phyloP scores from a whole-genome alignment of 2,888 invertebrate species.

The Lampropteryx suffumata region DNA sequence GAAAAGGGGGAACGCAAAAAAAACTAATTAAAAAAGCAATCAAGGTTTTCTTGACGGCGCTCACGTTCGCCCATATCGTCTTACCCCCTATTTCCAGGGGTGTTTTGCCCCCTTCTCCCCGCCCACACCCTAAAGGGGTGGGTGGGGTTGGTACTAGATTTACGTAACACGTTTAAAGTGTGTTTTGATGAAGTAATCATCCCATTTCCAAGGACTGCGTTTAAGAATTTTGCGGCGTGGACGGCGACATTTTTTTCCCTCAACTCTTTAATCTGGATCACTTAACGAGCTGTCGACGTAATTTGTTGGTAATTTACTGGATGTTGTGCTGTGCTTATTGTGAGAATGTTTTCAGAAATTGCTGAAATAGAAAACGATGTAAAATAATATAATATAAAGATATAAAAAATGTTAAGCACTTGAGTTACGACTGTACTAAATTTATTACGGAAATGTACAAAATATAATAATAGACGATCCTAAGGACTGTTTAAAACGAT shows the following conservation, averaged over 20 bases:
- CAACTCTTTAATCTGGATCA: slow-evolving; percentile 76
- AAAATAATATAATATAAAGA: no score
- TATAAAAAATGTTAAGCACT: no score
- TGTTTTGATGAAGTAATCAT: slow-evolving; percentile 84
- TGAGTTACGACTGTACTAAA: no score
- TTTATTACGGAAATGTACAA: no score
- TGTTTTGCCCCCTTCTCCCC: slow-evolving; percentile 48
- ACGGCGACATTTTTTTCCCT: slow-evolving; percentile 60
- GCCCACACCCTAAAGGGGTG: slow-evolving; percentile 62
- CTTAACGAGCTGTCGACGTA: slow-evolving; percentile 73
- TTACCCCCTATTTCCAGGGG: slow-evolving; percentile 76
- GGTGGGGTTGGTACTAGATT: slow-evolving; percentile 75
- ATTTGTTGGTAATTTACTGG: slow-evolving; percentile 55
- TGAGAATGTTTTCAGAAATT: background rate
- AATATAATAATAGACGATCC: no score
- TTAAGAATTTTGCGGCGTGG: slow-evolving; percentile 80
- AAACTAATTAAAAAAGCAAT: slow-evolving; percentile 84
- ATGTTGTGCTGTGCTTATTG: slow-evolving; percentile 18
- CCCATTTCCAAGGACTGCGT: slow-evolving; percentile 80
- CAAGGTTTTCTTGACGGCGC: slow-evolving; percentile 84
- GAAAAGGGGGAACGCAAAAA: slow-evolving; percentile 79
- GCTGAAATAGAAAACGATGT: background rate
- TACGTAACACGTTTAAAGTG: slow-evolving; percentile 83
- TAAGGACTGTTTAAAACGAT: no score
- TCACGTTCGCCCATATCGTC: slow-evolving; percentile 84